Evolutionary conservation across 53 echinoderm and acorn worm genomes (phyloP), one percentile per base, ranked within the genome.

Genomic region (Echinarachnius parma): DNA sequence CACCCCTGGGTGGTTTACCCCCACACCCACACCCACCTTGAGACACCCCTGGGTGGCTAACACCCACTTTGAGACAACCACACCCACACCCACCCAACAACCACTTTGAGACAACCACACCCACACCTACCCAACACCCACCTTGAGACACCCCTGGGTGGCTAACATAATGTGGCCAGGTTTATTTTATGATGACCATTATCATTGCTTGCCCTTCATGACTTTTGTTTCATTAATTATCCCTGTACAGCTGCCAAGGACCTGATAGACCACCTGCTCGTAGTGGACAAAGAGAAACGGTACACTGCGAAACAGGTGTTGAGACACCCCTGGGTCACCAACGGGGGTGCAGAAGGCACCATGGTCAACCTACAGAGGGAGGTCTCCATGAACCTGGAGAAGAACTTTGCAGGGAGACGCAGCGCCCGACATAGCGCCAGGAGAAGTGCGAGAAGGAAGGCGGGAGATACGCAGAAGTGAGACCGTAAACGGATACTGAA

Each of bases 331-430:
- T 96, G 96, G 96, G 77, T 96, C 48, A 35, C 31, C 28, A 84
- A 64, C 31, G 75, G 83, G 31, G 85, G 84, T 24, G 82, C 76
- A 3, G 56, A 66, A 21, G 78, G 85, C 31, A 36, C 55, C 2
- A 61, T 74, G 45, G 84, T 85, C 22, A 96, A 96, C 54, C 80
- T 96, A 31, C 96, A 96, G 77, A 66, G 96, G 15, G 96, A 96
- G 64, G 87, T 96, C 9, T 91, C 96, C 13, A 91, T 96, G 80
- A 96, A 96, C 77, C 66, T 96, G 16, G 96, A 96, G 71, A 96
- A 85, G 84, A 96, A 96, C 85, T 96, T 96, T 58, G 75, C 83
- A 18, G 84, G 86, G 13, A 59, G 84, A 31, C 75, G 79, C 35
- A 92, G 92, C 44, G 79, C 80, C 1, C 82, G 83, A 29, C n/a